Evolutionary conservation across 2,797 vertebrate species (phyloP), one percentile per base, ranked within the genome.

Genomic region (Tapera naevia): DNA sequence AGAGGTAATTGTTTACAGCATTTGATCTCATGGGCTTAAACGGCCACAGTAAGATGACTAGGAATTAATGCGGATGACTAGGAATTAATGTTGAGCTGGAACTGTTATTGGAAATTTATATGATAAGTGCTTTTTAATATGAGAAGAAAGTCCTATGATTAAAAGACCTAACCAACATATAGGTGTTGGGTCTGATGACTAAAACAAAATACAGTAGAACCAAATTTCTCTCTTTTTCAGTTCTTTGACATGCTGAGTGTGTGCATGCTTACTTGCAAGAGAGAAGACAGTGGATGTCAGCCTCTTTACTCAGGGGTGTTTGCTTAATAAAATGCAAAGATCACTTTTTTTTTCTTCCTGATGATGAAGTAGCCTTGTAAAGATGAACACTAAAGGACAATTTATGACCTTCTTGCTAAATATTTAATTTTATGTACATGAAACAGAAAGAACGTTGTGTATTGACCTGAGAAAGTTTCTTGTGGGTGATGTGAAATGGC

Each of bases 191-290:
- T 73, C n/a, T n/a, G n/a, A n/a, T n/a, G n/a, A n/a, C 24, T 32
- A 33, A 51, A 83, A 35, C 5, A 25, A 58, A 79, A 25, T 13
- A 13, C 14, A 76, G 43, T 33, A 58, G 11, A 84, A 45, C 30
- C 83, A 39, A 88, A 11, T 33, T 4, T 70, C 28, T n/a, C n/a
- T n/a, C n/a, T n/a, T n/a, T n/a, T n/a, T 39, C 37, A 99, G 99
- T 98, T 99, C 86, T 98, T 99, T 4, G 98, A 98, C 73, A 98
- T 98, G 96, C 80, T 98, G 88, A 98, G 98, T 17, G 89, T 98
- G 48, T 99, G 98, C 16, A 97, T 98, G 88, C 98, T 98, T 84
- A 94, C 97, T 54, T 98, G 98, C 96, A 97, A 79, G 93, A 95
- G 75, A 24, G 74, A 94, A 79, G 95, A 98, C 82, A 97, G 60